Conservation (phyloP, 2,797 vertebrate species). For the Pangasius djambal region DNA sequence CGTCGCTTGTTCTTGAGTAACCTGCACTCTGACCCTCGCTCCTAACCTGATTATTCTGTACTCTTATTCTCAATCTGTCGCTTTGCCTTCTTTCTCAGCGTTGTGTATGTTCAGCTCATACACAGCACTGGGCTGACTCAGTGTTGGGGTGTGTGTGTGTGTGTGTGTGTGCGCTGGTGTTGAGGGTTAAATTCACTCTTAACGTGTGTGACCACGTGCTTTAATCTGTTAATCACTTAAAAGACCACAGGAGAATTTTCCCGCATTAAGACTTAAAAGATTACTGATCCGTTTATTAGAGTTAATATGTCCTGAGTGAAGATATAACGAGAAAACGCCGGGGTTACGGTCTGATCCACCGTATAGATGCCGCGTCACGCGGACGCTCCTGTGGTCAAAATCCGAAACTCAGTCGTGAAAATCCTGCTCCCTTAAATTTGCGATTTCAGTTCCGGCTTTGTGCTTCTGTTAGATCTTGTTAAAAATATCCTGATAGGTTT, state of each 20-base stretch:
- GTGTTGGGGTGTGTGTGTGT: neutral
- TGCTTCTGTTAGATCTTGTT: neutral
- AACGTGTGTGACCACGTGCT: neutral
- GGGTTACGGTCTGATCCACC: neutral
- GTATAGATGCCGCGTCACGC: neutral
- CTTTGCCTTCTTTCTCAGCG: neutral
- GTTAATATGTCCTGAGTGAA: neutral
- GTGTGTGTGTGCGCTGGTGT: neutral
- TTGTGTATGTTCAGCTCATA: neutral
- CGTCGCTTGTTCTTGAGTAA: neutral
- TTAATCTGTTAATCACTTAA: neutral
- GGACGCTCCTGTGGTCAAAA: neutral
- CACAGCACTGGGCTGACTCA: too few species aligned
- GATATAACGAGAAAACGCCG: neutral
- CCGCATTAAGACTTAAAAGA: neutral
- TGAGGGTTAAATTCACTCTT: neutral
- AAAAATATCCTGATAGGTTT: conserved; percentile 1
- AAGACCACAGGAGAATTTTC: neutral
- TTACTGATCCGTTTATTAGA: neutral
- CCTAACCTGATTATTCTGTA: neutral
- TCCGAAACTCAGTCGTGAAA: neutral
- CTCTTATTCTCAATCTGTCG: neutral
- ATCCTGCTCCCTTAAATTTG: too few species aligned
- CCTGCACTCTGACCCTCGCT: neutral
- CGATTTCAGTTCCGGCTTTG: neutral